Base-by-base conservation (phyloP, 2,113 vertebrate species). In the Rhinolophus ferrumequinum region DNA sequence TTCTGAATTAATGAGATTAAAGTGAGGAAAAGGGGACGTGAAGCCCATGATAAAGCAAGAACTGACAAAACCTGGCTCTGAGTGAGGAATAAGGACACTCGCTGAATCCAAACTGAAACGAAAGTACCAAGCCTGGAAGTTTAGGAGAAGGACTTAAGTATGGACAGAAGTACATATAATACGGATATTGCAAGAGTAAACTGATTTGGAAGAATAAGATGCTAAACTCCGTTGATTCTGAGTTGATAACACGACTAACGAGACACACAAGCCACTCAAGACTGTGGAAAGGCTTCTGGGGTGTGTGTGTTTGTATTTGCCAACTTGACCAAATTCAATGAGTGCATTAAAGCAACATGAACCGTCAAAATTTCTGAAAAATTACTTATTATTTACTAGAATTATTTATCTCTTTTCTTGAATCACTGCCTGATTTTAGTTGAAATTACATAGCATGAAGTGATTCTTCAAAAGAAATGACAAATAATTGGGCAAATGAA, bases 381-480 rank as follows among this genome's bases (percentile, higher is more conserved):
- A 35, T 16, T 54, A 21, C 11, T 79, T 58, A 56, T 41, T 94
- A 64, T 47, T 86, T 60, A 88, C 69, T 76, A 82, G 30, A 88
- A 93, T 58, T 41, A 77, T 66, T 62, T 91, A 72, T 22, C 21
- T 77, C n/a, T 54, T 81, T 21, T 16, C 3, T 89, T 93, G 52
- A 73, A 50, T 94, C 47, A 58, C 8, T 41, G 14, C 11, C 30
- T 52, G 15, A 91, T 67, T 67, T 44, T 85, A 75, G 54, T 28
- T 56, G 82, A 88, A 95, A 81, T 86, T 92, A 86, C 26, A 50
- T 75, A 94, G n/a, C 8, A 60, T 64, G 11, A 96, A 89, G 62
- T 62, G 60, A 92, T 88, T 79, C 72, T 81, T 97, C 10, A 60
- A 81, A 64, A 94, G 66, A 54, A 84, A 94, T 76, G 33, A 88